Evolutionary conservation across 2,888 invertebrate species (phyloP).

Genomic region (Zelleria hepariella): DNA sequence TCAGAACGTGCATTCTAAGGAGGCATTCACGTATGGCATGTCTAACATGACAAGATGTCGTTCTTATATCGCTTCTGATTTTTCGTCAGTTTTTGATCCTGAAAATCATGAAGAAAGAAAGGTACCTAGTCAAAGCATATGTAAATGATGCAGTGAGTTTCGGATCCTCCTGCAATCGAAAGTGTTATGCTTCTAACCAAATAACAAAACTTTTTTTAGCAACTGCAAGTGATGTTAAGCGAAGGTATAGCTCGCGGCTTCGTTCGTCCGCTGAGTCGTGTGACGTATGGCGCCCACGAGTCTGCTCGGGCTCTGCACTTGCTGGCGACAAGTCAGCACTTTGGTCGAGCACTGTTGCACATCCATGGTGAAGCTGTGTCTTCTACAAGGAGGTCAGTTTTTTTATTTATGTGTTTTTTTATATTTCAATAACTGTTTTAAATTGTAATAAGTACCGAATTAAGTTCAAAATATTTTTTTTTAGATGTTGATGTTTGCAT

Average conservation of each 20-base stretch:
- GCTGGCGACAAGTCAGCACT: conserved; percentile 35
- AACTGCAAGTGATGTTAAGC: conserved; percentile 28
- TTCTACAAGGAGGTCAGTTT: not conserved
- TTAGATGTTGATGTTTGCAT: no score
- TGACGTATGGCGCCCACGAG: conserved; percentile 28
- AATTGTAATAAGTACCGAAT: no score
- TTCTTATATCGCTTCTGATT: conserved; percentile 13
- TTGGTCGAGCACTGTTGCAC: conserved; percentile 37
- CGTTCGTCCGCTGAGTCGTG: conserved; percentile 39
- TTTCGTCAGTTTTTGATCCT: conserved; percentile 12
- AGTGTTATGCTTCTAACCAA: no score
- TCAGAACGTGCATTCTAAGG: conserved; percentile 12
- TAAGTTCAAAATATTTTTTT: no score
- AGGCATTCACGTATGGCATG: conserved; percentile 18
- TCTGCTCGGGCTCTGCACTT: conserved; percentile 32
- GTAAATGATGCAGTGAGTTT: no score
- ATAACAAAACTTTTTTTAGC: conserved; percentile 18
- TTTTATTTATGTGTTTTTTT: no score
- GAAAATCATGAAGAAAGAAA: conserved; percentile 11
- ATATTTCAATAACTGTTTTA: no score
- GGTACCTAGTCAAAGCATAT: no score
- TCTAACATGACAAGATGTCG: conserved; percentile 11
- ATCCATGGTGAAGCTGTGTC: not conserved
- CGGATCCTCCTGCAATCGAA: no score
- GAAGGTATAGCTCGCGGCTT: conserved; percentile 39